phyloP scores from a whole-genome alignment of 2,113 vertebrate genomes.

The Apteryx owenii region DNA sequence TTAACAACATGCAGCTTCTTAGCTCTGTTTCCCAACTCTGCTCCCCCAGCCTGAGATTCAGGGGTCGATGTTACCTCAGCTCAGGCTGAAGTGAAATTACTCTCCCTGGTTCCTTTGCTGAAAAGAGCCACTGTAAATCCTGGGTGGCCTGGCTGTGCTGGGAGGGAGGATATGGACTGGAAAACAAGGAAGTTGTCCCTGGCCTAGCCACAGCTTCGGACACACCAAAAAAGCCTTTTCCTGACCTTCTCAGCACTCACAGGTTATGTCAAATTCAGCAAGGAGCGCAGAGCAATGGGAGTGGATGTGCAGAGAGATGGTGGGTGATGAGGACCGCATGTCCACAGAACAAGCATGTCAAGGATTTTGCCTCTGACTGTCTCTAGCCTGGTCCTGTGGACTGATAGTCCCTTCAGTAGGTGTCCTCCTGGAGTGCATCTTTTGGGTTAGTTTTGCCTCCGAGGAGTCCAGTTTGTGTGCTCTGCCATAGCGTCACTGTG shows the following conservation, averaged over 20 bases:
- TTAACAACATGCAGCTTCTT: not conserved
- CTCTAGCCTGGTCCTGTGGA: not conserved
- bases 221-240: not conserved
- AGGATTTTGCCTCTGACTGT: not conserved
- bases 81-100: not conserved
- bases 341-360: not conserved
- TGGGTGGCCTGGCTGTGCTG: not conserved
- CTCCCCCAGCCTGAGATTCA: not conserved
- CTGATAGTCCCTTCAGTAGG: not conserved
- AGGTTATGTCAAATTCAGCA: not conserved
- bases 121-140: not conserved
- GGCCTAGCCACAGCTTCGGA: not conserved
- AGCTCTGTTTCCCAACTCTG: not conserved
- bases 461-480: not conserved
- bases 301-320: not conserved
- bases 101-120: not conserved
- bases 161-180: not conserved
- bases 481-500: not conserved
- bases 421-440: not conserved
- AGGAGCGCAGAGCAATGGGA: not conserved
- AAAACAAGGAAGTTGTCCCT: not conserved
- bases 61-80: not conserved
- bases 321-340: accelerated
- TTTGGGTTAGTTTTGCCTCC: not conserved
- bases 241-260: not conserved